These are phyloP conservation scores for Thecophora atra DNA, from an alignment of 2,888 invertebrate species.

Conservation along the genomic window DNA sequence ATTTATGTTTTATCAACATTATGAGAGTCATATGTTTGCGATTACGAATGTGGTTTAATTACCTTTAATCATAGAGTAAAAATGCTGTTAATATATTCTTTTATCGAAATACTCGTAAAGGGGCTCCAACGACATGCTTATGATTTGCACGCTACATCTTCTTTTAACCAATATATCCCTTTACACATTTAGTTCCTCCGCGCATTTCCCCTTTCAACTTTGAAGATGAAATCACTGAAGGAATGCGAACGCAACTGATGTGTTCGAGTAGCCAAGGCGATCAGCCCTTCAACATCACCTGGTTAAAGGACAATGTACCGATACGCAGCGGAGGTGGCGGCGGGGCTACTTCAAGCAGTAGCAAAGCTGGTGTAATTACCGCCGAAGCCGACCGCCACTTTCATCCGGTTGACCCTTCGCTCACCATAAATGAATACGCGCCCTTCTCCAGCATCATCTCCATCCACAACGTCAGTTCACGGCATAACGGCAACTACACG, in stretches of 20 bases:
- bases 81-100: not conserved
- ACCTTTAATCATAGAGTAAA: too few species aligned
- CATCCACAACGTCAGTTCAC: slow-evolving; percentile 66
- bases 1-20: too few species aligned
- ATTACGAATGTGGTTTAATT: too few species aligned
- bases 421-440: slow-evolving; percentile 69
- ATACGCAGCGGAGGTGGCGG: slow-evolving; percentile 58
- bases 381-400: slow-evolving; percentile 24
- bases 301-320: slow-evolving; percentile 67
- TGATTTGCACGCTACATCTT: not conserved
- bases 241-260: slow-evolving; percentile 79
- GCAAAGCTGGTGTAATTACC: slow-evolving; percentile 9
- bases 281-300: slow-evolving; percentile 69
- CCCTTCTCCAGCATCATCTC: slow-evolving; percentile 68
- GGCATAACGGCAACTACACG: slow-evolving; percentile 67
- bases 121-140: not conserved
- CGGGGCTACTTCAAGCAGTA: slow-evolving; percentile 34
- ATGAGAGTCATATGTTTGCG: too few species aligned
- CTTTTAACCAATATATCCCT: slow-evolving; percentile 13
- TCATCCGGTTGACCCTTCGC: slow-evolving; percentile 56
- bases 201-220: slow-evolving; percentile 85
- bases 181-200: slow-evolving; percentile 72
- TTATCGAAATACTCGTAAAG: not conserved
- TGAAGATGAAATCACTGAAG: slow-evolving; percentile 80
- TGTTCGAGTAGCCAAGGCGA: slow-evolving; percentile 71